Conservation (phyloP, 2,797 vertebrate genomes). For the Margarornis squamiger region DNA sequence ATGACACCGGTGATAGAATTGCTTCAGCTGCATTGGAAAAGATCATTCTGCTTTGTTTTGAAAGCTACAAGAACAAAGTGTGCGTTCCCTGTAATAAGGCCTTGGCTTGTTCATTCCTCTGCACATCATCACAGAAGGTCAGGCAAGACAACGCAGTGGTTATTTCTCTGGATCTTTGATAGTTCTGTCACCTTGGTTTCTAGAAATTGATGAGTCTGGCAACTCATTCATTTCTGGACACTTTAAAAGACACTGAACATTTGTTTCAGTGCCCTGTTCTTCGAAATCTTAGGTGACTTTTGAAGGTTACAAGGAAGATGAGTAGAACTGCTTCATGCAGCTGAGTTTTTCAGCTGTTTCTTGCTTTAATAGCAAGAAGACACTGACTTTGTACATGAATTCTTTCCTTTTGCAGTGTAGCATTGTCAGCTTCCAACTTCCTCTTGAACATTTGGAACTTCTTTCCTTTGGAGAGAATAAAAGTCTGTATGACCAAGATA, state of each 20-base stretch:
- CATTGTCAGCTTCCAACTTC: not conserved
- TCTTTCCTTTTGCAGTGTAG: not conserved
- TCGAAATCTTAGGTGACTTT: slow-evolving; percentile 44
- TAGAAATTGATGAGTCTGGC: slow-evolving; percentile 64
- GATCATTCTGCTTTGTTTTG: slow-evolving; percentile 44
- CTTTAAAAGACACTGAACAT: slow-evolving; percentile 51
- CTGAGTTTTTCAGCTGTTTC: slow-evolving; percentile 15
- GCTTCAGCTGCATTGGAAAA: slow-evolving; percentile 42
- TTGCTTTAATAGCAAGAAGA: slow-evolving; percentile 24
- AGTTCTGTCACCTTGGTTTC: slow-evolving; percentile 50
- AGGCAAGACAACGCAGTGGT: slow-evolving; percentile 37
- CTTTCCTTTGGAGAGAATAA: not conserved
- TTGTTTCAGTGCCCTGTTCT: slow-evolving; percentile 46
- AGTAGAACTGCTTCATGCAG: not conserved
- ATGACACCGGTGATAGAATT: slow-evolving; percentile 19
- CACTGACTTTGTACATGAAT: not conserved
- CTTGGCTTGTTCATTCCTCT: slow-evolving; percentile 22
- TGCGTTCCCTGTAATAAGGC: slow-evolving; percentile 43
- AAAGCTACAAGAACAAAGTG: slow-evolving; percentile 50
- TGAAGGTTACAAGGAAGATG: slow-evolving; percentile 52
- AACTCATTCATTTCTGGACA: slow-evolving; percentile 39
- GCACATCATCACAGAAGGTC: slow-evolving; percentile 50
- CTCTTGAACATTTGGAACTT: not conserved
- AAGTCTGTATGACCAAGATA: not conserved
- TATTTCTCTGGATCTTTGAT: slow-evolving; percentile 56